These are phyloP conservation scores for Digitonthophagus gazella DNA, from an alignment of 2,888 invertebrate genomes.

Conservation along the genomic window DNA sequence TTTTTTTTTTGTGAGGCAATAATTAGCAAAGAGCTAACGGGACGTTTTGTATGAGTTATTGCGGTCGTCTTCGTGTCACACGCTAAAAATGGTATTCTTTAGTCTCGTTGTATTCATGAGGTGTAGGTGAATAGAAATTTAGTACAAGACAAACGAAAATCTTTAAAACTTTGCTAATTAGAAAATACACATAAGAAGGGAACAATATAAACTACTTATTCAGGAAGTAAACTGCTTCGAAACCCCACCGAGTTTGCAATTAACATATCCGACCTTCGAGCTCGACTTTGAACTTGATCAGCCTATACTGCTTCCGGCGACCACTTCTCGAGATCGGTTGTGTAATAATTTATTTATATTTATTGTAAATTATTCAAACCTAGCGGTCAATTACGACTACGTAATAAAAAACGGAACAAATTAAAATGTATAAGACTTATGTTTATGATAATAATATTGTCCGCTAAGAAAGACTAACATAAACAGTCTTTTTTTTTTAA, in stretches of 20 bases:
- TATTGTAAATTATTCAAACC: slow-evolving; percentile 15
- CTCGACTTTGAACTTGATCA: slow-evolving; percentile 30
- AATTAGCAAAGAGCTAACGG: background rate
- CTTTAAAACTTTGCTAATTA: background rate
- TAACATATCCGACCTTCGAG: slow-evolving; percentile 21
- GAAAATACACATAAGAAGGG: background rate
- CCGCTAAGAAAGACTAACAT: background rate
- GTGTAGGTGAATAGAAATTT: background rate
- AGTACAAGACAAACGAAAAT: background rate
- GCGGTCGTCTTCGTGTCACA: background rate
- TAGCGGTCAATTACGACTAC: slow-evolving; percentile 10
- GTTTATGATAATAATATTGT: slow-evolving; percentile 6
- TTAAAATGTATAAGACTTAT: slow-evolving; percentile 13
- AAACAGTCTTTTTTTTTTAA: background rate
- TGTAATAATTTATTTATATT: slow-evolving; percentile 23
- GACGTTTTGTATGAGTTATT: background rate
- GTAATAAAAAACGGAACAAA: slow-evolving; percentile 12
- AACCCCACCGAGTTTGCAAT: slow-evolving; percentile 1
- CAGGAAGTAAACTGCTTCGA: background rate
- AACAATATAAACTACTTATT: background rate
- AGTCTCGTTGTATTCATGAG: background rate
- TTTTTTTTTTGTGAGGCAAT: background rate
- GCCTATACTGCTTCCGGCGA: slow-evolving; percentile 20
- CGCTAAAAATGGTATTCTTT: background rate
- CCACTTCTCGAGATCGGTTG: slow-evolving; percentile 12